These are phyloP conservation scores for Chymomyza procnemis DNA, from an alignment of 2,888 invertebrate species.

Conservation along the genomic window DNA sequence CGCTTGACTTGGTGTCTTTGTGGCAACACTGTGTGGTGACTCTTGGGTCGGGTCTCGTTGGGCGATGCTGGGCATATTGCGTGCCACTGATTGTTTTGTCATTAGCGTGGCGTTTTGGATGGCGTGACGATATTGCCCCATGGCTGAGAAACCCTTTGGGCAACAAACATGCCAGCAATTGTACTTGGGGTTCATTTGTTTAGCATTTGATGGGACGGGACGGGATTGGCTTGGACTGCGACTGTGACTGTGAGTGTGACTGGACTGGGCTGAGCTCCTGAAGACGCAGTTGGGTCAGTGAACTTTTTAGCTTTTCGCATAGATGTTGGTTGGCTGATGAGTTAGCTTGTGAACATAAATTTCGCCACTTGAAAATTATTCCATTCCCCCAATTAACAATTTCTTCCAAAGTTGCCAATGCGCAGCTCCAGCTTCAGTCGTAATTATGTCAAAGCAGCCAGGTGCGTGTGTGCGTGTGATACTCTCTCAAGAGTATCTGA, in stretches of 20 bases:
- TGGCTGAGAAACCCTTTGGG: conserved; percentile 1
- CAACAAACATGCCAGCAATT: neutral
- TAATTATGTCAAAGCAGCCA: conserved; percentile 59
- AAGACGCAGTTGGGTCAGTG: conserved; percentile 16
- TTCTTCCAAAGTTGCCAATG: neutral
- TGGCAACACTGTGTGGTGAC: neutral
- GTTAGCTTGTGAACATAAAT: conserved; percentile 3
- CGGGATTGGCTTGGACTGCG: too few relatives aligned
- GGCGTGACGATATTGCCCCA: neutral
- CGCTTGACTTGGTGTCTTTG: conserved; percentile 28
- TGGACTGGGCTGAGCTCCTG: neutral
- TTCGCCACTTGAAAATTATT: conserved; percentile 58
- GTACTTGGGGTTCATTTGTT: conserved; percentile 5
- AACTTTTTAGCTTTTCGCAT: conserved; percentile 11
- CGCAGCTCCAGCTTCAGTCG: conserved; percentile 34
- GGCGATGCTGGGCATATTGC: conserved; percentile 13
- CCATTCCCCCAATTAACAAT: neutral
- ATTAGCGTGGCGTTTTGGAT: conserved; percentile 50
- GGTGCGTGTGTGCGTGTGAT: neutral
- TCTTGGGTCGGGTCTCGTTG: too few relatives aligned
- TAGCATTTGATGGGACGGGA: too few relatives aligned
- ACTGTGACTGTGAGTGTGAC: neutral
- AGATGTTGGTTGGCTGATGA: neutral
- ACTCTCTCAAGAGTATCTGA: conserved; percentile 31
- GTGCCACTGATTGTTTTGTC: conserved; percentile 57